Percentiles rank a stretch among this genome's conserved stretches.
phyloP scores from a whole-genome alignment of 2,888 invertebrate species.

The Pasiphila rectangulata region DNA sequence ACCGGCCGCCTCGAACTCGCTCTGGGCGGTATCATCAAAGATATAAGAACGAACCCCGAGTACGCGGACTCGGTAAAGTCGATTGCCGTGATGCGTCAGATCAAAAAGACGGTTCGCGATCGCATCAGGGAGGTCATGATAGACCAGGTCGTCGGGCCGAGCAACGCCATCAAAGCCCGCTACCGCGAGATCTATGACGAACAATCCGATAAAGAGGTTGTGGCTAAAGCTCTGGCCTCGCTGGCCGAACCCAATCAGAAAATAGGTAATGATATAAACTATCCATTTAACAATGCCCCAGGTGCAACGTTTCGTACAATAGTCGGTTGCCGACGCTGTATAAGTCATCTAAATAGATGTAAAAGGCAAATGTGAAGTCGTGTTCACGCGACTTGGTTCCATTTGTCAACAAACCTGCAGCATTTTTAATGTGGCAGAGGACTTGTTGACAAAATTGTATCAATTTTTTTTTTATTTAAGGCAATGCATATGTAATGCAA shows the following conservation, averaged over 20 bases:
- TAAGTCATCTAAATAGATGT: too few species aligned
- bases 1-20: slow-evolving; percentile 64
- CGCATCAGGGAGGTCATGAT: slow-evolving; percentile 56
- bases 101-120: slow-evolving; percentile 58
- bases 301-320: too few species aligned
- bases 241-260: background rate
- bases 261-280: slow-evolving; percentile 32
- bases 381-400: background rate
- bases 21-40: slow-evolving; percentile 57
- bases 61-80: slow-evolving; percentile 4
- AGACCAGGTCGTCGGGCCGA: slow-evolving; percentile 46
- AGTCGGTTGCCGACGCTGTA: too few species aligned
- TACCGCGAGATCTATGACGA: slow-evolving; percentile 52
- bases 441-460: background rate
- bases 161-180: slow-evolving; percentile 38
- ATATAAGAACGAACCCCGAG: slow-evolving; percentile 30
- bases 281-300: too few species aligned
- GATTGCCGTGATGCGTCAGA: slow-evolving; percentile 33
- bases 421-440: background rate
- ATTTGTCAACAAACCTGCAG: slow-evolving; percentile 3
- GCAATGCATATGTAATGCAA: slow-evolving; percentile 4
- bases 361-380: slow-evolving; percentile 1
- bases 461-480: background rate
- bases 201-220: slow-evolving; percentile 50
- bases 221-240: slow-evolving; percentile 38